These are phyloP conservation scores for Agrilus cyanescens DNA, from an alignment of 2,888 invertebrate genomes.

Conservation along the genomic window DNA sequence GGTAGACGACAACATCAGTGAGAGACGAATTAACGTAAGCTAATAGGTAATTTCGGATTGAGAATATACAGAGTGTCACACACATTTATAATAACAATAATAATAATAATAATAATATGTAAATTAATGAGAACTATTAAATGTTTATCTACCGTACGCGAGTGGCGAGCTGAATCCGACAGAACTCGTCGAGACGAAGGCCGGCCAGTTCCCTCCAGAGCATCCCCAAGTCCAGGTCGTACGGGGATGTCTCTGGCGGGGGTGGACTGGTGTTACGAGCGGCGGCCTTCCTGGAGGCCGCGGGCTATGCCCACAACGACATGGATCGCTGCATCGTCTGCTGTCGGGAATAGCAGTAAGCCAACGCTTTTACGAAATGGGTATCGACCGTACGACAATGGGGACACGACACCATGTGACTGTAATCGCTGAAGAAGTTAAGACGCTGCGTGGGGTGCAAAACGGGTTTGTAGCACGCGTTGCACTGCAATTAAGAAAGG, in stretches of 20 bases:
- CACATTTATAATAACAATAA: constrained; percentile 21
- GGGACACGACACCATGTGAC: constrained; percentile 81
- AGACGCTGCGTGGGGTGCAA: constrained; percentile 77
- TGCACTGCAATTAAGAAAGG: constrained; percentile 58
- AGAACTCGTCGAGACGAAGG: constrained; percentile 36
- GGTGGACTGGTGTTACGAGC: constrained; percentile 43
- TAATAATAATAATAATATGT: constrained; percentile 31
- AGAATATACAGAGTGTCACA: too few species aligned
- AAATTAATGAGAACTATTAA: constrained; percentile 9
- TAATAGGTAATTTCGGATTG: too few species aligned
- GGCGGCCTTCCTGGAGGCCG: constrained; percentile 42
- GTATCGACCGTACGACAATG: constrained; percentile 83
- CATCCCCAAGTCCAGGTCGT: constrained; percentile 31
- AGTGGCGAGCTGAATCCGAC: constrained; percentile 32
- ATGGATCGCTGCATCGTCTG: constrained; percentile 32
- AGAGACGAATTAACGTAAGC: too few species aligned
- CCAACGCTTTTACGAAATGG: constrained; percentile 88
- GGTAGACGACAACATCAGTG: too few species aligned
- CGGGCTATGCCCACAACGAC: constrained; percentile 81
- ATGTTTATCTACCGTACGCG: constrained; percentile 31
- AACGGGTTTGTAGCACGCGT: constrained; percentile 80
- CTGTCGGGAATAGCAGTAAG: constrained; percentile 72
- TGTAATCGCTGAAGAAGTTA: constrained; percentile 91
- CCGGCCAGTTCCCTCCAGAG: constrained; percentile 37
- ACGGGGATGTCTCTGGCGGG: constrained; percentile 23